Conservation (phyloP, 1,140 invertebrate genomes). For the Manduca sexta region DNA sequence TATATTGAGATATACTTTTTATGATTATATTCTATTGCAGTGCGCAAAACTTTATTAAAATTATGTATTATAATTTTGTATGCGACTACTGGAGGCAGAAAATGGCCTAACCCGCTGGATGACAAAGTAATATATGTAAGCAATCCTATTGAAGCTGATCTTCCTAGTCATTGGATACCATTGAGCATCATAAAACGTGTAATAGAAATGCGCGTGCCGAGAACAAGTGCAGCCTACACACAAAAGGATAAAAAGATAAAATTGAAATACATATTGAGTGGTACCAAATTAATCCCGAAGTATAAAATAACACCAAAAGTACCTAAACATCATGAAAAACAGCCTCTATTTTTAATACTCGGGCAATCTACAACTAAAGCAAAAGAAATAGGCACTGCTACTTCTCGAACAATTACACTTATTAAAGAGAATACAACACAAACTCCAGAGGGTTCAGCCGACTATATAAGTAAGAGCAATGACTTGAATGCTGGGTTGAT, state of each 20-base stretch:
- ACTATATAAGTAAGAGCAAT: no score
- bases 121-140: constrained; percentile 4
- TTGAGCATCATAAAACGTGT: constrained; percentile 3
- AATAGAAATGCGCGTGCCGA: constrained; percentile 2
- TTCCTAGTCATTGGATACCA: constrained; percentile 9
- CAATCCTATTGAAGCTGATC: constrained; percentile 8
- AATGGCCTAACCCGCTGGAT: constrained; percentile 7
- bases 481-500: no score
- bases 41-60: not conserved
- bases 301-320: no score
- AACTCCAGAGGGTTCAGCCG: no score
- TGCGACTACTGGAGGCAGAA: not conserved
- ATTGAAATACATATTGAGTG: not conserved
- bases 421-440: no score
- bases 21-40: not conserved
- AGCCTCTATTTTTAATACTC: no score
- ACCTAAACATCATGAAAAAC: no score
- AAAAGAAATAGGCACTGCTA: no score
- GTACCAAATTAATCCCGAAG: no score
- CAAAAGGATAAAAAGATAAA: not conserved
- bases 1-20: not conserved
- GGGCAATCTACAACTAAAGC: no score
- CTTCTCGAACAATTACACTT: no score
- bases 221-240: not conserved
- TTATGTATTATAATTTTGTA: not conserved